phyloP scores from a whole-genome alignment of 2,113 vertebrate genomes.

The Pomatostomus ruficeps region DNA sequence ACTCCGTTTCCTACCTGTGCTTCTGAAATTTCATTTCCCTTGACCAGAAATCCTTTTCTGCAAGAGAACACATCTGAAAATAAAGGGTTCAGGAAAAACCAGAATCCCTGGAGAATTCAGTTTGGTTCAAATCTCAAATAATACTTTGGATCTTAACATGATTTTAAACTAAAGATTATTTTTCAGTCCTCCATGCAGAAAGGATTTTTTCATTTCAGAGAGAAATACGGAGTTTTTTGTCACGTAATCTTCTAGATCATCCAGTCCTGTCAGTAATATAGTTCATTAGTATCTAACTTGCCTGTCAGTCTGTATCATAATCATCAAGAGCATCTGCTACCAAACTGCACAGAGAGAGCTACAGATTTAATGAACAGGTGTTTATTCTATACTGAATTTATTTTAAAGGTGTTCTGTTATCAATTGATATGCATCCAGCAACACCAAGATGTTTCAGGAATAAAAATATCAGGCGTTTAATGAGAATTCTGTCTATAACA shows the following conservation, averaged over 20 bases:
- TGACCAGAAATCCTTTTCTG: neutral
- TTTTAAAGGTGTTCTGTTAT: conserved; percentile 34
- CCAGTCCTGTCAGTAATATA: neutral
- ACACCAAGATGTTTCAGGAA: neutral
- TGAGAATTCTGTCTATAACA: neutral
- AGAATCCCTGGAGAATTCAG: neutral
- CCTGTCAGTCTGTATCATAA: conserved; percentile 35
- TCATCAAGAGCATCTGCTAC: conserved; percentile 23
- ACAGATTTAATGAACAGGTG: conserved; percentile 46
- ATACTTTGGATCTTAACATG: neutral
- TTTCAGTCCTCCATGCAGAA: neutral
- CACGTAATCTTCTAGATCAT: neutral
- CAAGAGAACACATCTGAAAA: neutral
- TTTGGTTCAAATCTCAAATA: neutral
- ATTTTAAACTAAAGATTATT: neutral
- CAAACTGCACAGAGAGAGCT: neutral
- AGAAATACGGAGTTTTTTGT: neutral
- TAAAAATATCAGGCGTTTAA: conserved; percentile 20
- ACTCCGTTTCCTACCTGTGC: neutral
- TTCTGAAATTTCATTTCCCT: neutral
- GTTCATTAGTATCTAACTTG: neutral
- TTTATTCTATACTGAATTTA: conserved; percentile 29
- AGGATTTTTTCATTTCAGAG: neutral
- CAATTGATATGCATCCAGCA: conserved; percentile 15
- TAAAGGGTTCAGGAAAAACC: neutral